phyloP scores from a whole-genome alignment of 2,113 vertebrate species.

The Prinia subflava region DNA sequence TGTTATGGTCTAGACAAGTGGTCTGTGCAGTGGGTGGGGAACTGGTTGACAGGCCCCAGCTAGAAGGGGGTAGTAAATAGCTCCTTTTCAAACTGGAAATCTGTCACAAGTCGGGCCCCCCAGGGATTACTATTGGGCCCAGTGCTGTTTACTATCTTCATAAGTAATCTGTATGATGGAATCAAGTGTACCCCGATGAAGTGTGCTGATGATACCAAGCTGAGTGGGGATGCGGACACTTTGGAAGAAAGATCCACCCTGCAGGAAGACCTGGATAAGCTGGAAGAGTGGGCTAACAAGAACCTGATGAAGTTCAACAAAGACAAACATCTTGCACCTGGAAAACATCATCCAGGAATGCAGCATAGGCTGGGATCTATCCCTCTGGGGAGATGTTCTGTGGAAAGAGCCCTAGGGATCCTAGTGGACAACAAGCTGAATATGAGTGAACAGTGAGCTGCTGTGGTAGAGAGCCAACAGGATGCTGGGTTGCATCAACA shows the following conservation, averaged over 20 bases:
- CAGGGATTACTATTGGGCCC: neutral
- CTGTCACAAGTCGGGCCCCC: neutral
- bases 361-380: neutral
- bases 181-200: neutral
- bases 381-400: neutral
- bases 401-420: neutral
- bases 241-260: neutral
- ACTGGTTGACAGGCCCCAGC: neutral
- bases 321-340: neutral
- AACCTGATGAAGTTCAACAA: neutral
- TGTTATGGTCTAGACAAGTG: neutral
- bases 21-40: neutral
- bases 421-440: neutral
- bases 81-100: neutral
- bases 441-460: neutral
- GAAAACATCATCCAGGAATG: neutral
- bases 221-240: neutral
- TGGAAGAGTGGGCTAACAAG: too few species aligned
- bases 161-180: neutral
- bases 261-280: neutral
- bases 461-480: neutral
- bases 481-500: neutral
- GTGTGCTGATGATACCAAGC: neutral
- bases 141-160: neutral
- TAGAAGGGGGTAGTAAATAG: neutral